Base-by-base conservation (phyloP, 2,113 vertebrate genomes). In the Austrofundulus limnaeus region DNA sequence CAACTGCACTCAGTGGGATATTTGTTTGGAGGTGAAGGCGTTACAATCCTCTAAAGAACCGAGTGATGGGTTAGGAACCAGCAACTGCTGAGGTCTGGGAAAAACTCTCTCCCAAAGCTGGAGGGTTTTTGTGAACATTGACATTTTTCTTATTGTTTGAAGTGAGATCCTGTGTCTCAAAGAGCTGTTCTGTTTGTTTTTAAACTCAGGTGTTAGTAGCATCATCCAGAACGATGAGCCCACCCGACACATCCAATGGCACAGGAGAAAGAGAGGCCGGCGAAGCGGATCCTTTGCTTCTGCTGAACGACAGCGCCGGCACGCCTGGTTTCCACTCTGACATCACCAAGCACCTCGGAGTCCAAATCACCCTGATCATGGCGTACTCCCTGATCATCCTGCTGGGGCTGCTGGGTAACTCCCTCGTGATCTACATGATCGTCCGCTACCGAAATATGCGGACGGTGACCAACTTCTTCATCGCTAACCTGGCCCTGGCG, bases 401-500 rank as follows among this genome's bases (percentile, higher is more conserved):
- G 43, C 87, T 96, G 66, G 95, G 95, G 1, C 92, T 97, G 70
- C 58, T 95, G 0, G 95, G 95, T 3, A 97, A 97, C 49, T 85
- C 93, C 24, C 86, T 97, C 9, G 95, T 97, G 19, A 93, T 96
- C 72, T 95, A 96, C 72, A 94, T 94, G 88, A 95, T 97, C 25
- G 81, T 95, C 68, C 94, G 91, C 66, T 95, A 95, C 87, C 94
- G 90, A 70, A 95, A 93, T 74, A 97, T 97, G 95, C 92, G 94
- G 61, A 96, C 95, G 0, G 95, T 97, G 49, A 97, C 95, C 61
- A 97, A 97, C 85, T 95, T 94, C 86, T 97, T 97, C 89, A 97
- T 97, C 28, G 95, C 94, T 21, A 97, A 97, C 87, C 85, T 97
- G 83, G 95, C 95, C 15, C 72, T 97, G 79, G 95, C 95, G 5